Evolutionary conservation across 2,888 invertebrate species (phyloP), one percentile per base, ranked within the genome.

Genomic region (Entomobrya proxima): DNA sequence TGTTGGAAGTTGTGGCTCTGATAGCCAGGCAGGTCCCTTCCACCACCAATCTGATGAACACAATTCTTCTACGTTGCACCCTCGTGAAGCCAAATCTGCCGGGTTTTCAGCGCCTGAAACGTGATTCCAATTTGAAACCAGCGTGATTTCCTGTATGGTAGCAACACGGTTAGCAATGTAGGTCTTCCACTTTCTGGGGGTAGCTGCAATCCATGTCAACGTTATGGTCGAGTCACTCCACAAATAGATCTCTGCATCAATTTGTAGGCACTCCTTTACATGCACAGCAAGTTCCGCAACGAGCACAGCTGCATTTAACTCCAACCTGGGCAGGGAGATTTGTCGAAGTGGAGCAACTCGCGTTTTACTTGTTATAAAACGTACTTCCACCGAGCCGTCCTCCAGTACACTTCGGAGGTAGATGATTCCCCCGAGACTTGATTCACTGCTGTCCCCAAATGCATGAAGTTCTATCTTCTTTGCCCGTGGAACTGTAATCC

Each of bases 171-270:
- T 90, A 5, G 83, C 83, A 0, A 90, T 90, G 85, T 88, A 90
- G 0, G 90, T 88, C 50, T 90, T 89, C 86, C 90, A 90, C 15
- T 84, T 27, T 44, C 78, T 30, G 9, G 88, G 86, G 21, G 89
- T 87, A 30, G 82, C 74, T 24, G 52, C 27, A 32, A 91, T 58
- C 91, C 91, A 91, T 52, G 88, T 83, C 0, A 91, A 74, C 5
- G 90, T 90, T 11, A 91, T 90, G n/a, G 89, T 89, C 0, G 91
- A 91, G 83, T 91, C 91, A 2, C 89, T 87, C 90, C 89, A 90
- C 2, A 11, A 30, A 6, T 9, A 61, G 2, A 37, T 2, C 6
- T 1, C 2, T 6, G 37, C 35, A 2, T 69, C 30, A 3, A 86
- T 24, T 0, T 67, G 40, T 5, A 89, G 61, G 24, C 86, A 61